Evolutionary conservation across 2,113 vertebrate species (phyloP).

Genomic region (Alexandromys fortis): DNA sequence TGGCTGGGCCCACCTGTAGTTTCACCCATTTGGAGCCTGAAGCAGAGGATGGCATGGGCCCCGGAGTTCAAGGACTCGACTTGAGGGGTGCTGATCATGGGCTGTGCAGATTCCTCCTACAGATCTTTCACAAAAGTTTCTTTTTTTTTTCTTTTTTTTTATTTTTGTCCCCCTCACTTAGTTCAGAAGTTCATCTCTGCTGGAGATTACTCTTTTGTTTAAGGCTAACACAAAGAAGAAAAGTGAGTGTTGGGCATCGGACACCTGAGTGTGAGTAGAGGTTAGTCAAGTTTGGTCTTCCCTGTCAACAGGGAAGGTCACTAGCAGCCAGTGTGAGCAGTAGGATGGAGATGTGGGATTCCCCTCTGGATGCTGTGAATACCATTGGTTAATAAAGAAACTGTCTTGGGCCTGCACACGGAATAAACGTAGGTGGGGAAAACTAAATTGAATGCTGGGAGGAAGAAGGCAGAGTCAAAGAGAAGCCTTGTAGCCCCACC

Average conservation of each 20-base stretch:
- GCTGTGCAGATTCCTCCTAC: background rate
- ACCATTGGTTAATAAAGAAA: too few relatives aligned
- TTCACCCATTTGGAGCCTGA: background rate
- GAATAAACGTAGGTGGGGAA: too few relatives aligned
- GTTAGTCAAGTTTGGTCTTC: fast-evolving
- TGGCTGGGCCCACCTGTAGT: background rate
- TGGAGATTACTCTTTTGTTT: background rate
- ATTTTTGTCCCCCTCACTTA: background rate
- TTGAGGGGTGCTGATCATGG: fast-evolving
- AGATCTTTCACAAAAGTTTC: background rate
- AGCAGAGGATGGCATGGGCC: background rate
- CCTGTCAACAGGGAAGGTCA: too few relatives aligned
- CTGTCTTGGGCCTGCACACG: too few relatives aligned
- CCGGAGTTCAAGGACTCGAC: background rate
- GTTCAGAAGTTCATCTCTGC: background rate
- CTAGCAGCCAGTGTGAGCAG: background rate
- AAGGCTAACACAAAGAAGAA: background rate
- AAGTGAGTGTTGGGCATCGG: background rate
- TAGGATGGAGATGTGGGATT: too few relatives aligned
- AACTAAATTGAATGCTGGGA: too few relatives aligned
- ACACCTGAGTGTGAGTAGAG: background rate
- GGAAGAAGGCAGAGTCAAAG: too few relatives aligned
- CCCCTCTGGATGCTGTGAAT: too few relatives aligned
- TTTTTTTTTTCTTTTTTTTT: too few relatives aligned
- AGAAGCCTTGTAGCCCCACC: too few relatives aligned